phyloP scores from a whole-genome alignment of 2,888 invertebrate genomes.

The Cryptocephalus moraei region DNA sequence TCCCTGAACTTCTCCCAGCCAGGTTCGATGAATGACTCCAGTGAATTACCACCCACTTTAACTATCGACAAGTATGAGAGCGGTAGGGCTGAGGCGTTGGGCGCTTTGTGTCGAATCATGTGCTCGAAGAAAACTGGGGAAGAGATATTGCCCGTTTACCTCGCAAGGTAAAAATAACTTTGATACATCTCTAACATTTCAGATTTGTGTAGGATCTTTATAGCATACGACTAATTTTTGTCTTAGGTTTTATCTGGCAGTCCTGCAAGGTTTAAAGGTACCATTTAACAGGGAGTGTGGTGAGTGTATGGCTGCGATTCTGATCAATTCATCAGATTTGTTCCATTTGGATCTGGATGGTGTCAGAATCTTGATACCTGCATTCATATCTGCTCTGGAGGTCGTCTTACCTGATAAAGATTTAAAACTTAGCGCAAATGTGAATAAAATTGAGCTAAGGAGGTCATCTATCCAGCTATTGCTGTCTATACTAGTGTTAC shows the following conservation, averaged over 20 bases:
- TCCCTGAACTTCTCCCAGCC: conserved; percentile 49
- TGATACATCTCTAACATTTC: neutral
- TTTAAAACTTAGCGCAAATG: conserved; percentile 60
- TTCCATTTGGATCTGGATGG: conserved; percentile 88
- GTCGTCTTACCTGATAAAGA: conserved; percentile 82
- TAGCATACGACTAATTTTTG: neutral
- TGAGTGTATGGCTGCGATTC: conserved; percentile 77
- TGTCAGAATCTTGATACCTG: conserved; percentile 81
- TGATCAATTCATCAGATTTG: conserved; percentile 77
- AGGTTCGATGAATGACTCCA: conserved; percentile 53
- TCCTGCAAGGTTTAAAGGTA: conserved; percentile 61
- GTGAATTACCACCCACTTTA: conserved; percentile 56
- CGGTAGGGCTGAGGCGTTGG: conserved; percentile 89
- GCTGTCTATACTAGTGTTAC: conserved; percentile 83
- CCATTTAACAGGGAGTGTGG: conserved; percentile 46
- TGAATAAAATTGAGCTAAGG: conserved; percentile 70
- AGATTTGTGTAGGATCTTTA: neutral
- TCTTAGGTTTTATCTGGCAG: conserved; percentile 73
- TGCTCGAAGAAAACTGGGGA: conserved; percentile 93
- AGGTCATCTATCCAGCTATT: conserved; percentile 87
- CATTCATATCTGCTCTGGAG: conserved; percentile 82
- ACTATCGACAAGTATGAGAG: conserved; percentile 72
- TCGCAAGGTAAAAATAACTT: conserved; percentile 45
- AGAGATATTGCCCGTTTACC: conserved; percentile 83
- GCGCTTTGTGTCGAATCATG: conserved; percentile 89